phyloP scores from a whole-genome alignment of 2,888 invertebrate genomes.

The Congeria kusceri region DNA sequence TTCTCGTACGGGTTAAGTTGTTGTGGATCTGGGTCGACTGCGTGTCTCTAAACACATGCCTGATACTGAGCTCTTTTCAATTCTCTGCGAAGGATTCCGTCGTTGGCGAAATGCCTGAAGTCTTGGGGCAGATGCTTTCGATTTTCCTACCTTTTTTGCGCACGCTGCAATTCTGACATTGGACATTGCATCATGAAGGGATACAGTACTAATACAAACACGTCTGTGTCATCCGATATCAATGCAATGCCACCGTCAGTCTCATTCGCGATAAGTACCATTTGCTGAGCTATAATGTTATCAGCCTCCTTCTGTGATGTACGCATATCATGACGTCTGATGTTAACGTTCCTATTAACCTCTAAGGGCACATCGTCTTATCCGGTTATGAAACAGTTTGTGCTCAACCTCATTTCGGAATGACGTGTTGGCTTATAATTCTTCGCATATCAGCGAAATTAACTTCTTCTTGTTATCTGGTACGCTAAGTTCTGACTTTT shows the following conservation, averaged over 20 bases:
- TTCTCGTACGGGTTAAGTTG: background rate
- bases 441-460: background rate
- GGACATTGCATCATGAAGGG: background rate
- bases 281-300: background rate
- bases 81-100: background rate
- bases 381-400: background rate
- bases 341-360: background rate
- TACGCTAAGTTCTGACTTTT: background rate
- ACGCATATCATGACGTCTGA: background rate
- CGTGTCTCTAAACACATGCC: background rate
- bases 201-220: background rate
- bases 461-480: background rate
- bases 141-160: background rate
- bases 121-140: background rate
- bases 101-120: background rate
- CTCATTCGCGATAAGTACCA: background rate
- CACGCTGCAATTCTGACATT: background rate
- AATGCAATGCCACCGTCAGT: background rate
- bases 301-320: background rate
- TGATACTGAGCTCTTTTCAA: background rate
- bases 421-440: background rate
- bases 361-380: background rate
- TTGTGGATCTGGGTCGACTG: background rate
- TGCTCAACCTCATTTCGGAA: background rate
- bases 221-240: background rate